A percentile compares a stretch with the other conserved stretches of the same genome.
Evolutionary conservation across 64 coral and sea anemone species (phyloP).

Genomic region (Anthopleura sola): DNA sequence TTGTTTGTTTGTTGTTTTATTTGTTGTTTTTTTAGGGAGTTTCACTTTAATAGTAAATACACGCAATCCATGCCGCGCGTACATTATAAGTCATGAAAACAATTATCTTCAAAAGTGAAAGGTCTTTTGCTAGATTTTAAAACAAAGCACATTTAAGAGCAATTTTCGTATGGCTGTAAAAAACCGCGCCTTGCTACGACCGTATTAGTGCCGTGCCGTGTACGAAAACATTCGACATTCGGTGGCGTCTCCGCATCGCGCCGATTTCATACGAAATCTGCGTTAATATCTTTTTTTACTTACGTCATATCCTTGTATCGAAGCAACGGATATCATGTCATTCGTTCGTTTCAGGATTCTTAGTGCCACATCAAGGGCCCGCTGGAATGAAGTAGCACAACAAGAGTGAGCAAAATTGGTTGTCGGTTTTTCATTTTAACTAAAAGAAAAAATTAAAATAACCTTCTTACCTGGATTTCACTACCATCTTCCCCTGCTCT

Average conservation of each 20-base stretch:
- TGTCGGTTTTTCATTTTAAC: background rate
- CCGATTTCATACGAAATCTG: too few relatives aligned
- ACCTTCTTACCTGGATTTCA: conserved; percentile 43
- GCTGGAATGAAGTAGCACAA: conserved; percentile 22
- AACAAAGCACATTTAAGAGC: too few relatives aligned
- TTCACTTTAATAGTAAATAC: too few relatives aligned
- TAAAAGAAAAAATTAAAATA: background rate
- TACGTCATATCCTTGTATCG: conserved; percentile 79
- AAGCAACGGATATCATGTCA: conserved; percentile 84
- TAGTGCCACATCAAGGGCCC: conserved; percentile 70
- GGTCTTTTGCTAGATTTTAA: too few relatives aligned
- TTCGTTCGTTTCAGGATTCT: conserved; percentile 88
- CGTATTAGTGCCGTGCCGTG: too few relatives aligned
- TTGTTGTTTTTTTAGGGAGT: background rate
- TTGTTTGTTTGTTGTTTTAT: background rate
- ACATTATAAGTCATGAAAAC: too few relatives aligned
- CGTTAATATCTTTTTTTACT: background rate
- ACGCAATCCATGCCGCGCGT: too few relatives aligned
- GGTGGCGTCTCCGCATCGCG: too few relatives aligned
- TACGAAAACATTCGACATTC: too few relatives aligned
- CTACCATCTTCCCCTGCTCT: conserved; percentile 70
- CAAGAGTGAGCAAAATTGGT: background rate
- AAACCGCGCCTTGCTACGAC: too few relatives aligned
- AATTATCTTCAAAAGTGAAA: too few relatives aligned
- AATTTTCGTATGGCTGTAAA: too few relatives aligned